Percentiles rank a stretch among this genome's conserved stretches.
Evolutionary conservation across 2,888 invertebrate species (phyloP).

Genomic region (Agapostemon virescens): DNA sequence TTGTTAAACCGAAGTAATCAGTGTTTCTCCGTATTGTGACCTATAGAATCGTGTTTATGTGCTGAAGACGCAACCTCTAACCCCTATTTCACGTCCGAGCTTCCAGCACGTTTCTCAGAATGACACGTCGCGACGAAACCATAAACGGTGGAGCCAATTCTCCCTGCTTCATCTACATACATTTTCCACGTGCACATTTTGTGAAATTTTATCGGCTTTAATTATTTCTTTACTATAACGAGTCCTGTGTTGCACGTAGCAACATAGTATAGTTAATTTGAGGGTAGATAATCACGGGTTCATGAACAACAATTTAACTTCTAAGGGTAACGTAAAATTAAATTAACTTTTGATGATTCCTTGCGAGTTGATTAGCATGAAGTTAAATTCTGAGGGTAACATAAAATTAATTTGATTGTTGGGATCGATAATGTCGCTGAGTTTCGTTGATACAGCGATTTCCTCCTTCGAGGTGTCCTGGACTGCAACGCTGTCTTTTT

Average conservation of each 20-base stretch:
- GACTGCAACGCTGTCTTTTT: too few species aligned
- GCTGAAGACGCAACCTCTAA: not conserved
- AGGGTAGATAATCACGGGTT: not conserved
- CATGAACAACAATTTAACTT: not conserved
- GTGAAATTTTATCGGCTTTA: not conserved
- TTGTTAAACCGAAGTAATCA: not conserved
- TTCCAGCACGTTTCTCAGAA: constrained; percentile 13
- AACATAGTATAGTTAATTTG: not conserved
- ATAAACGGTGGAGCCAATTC: constrained; percentile 23
- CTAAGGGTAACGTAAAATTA: not conserved
- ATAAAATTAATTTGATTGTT: not conserved
- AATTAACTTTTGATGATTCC: not conserved
- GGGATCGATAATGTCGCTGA: too few species aligned
- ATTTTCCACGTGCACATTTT: not conserved
- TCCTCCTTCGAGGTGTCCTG: too few species aligned
- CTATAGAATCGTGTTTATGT: not conserved
- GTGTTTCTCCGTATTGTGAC: not conserved
- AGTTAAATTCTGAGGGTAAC: not conserved
- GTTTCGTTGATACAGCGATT: too few species aligned
- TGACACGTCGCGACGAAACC: constrained; percentile 16
- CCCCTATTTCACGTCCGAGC: constrained; percentile 43
- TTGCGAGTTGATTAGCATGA: not conserved
- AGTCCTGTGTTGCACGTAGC: not conserved
- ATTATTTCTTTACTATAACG: not conserved
- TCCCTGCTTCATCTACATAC: not conserved